Evolutionary conservation across 1,140 invertebrate genomes (phyloP).

Genomic region (Drosophila sp.): DNA sequence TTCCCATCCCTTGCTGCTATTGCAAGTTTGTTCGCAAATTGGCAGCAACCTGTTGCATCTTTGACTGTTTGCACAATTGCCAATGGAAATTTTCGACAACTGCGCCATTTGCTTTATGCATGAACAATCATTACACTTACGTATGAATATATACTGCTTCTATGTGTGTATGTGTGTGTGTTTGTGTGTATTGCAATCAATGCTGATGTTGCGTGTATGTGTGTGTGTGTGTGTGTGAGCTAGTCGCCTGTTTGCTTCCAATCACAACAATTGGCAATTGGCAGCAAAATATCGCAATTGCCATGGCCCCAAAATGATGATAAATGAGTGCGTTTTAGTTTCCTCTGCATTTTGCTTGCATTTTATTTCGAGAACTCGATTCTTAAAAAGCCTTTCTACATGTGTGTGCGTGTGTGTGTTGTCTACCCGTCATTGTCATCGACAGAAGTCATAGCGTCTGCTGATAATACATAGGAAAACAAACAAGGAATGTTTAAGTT

Average conservation of each 20-base stretch:
- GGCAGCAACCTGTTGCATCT: conserved; percentile 50
- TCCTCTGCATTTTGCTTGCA: conserved; percentile 13
- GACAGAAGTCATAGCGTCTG: neutral
- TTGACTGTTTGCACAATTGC: conserved; percentile 54
- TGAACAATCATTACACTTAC: conserved; percentile 51
- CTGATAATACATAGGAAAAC: neutral
- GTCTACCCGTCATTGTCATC: conserved; percentile 1
- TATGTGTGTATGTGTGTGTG: conserved; percentile 8
- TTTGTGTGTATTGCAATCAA: conserved; percentile 39
- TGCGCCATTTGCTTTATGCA: conserved; percentile 63
- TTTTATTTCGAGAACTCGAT: conserved; percentile 28
- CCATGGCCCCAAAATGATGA: conserved; percentile 54
- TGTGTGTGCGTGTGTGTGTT: conserved; percentile 3
- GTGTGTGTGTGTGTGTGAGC: conserved; percentile 24
- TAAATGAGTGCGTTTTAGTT: conserved; percentile 59
- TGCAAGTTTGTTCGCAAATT: conserved; percentile 39
- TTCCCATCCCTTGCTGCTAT: neutral
- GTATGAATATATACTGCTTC: conserved; percentile 11
- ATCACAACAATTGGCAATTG: conserved; percentile 64
- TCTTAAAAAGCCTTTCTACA: neutral
- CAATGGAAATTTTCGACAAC: conserved; percentile 57
- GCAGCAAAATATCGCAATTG: conserved; percentile 60
- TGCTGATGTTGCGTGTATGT: conserved; percentile 9
- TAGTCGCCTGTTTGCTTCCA: conserved; percentile 48
- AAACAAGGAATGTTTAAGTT: neutral